Conservation (phyloP, 2,797 vertebrate species). For the Chelon auratus region DNA sequence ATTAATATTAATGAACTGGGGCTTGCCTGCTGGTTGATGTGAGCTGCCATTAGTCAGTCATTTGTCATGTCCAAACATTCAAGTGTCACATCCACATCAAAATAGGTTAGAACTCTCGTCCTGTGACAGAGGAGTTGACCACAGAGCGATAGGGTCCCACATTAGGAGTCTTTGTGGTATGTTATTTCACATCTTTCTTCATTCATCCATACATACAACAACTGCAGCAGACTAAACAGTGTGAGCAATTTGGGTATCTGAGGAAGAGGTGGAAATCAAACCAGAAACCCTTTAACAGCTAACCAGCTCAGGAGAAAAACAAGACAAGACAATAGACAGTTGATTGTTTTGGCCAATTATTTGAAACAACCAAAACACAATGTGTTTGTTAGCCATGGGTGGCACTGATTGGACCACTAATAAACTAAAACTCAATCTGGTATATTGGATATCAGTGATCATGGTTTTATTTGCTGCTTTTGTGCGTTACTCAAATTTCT, state of each 20-base stretch:
- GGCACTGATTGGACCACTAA: slow-evolving; percentile 3
- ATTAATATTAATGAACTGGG: slow-evolving; percentile 51
- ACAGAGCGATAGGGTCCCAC: no score
- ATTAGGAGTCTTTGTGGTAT: no score
- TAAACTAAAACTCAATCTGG: neutral
- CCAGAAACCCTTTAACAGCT: neutral
- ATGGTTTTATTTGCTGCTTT: no score
- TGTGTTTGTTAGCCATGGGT: neutral
- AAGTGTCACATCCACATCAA: slow-evolving; percentile 20
- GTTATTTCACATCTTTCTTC: neutral
- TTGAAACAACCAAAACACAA: neutral
- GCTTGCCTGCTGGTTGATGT: slow-evolving; percentile 21
- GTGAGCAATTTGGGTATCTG: neutral
- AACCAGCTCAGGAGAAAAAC: neutral
- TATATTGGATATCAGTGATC: neutral
- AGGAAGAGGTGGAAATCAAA: neutral
- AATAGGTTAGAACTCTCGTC: neutral
- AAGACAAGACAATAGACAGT: neutral
- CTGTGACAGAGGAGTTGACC: neutral
- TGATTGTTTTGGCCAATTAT: neutral
- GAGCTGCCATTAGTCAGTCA: slow-evolving; percentile 40
- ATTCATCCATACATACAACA: neutral
- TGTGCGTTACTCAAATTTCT: no score
- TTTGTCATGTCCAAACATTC: slow-evolving; percentile 32
- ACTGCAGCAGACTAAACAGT: neutral